These are phyloP conservation scores for Bombus superbus DNA, from an alignment of 1,140 invertebrate species.

Conservation along the genomic window DNA sequence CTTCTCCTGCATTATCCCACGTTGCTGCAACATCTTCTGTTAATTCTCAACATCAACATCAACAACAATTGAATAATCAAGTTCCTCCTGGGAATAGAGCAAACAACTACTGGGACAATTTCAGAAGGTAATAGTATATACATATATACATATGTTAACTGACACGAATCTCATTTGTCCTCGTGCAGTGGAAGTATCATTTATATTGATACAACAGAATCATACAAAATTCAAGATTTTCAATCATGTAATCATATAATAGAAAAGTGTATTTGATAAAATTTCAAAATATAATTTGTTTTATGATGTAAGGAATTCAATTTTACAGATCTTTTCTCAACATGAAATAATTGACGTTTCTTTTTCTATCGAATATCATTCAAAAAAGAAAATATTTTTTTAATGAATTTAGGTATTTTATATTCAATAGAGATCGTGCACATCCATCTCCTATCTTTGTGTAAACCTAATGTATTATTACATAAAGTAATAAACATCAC, in stretches of 20 bases:
- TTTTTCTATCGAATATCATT: slow-evolving; percentile 12
- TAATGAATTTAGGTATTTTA: slow-evolving; percentile 48
- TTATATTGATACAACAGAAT: slow-evolving; percentile 11
- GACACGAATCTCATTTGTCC: slow-evolving; percentile 11
- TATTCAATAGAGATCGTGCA: slow-evolving; percentile 39
- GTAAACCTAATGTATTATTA: slow-evolving; percentile 66
- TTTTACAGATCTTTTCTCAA: slow-evolving; percentile 14
- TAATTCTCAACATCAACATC: slow-evolving; percentile 64
- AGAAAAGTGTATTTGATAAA: slow-evolving; percentile 14
- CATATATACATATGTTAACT: slow-evolving; percentile 9
- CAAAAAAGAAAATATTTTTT: slow-evolving; percentile 7
- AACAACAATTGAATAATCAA: slow-evolving; percentile 90
- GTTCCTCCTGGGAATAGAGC: slow-evolving; percentile 93
- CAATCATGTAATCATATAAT: slow-evolving; percentile 32
- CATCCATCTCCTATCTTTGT: slow-evolving; percentile 57
- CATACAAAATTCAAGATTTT: slow-evolving; percentile 10
- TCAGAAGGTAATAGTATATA: slow-evolving; percentile 87
- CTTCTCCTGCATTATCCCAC: slow-evolving; percentile 65
- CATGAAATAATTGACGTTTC: slow-evolving; percentile 16
- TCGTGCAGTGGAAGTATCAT: slow-evolving; percentile 13
- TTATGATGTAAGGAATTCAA: slow-evolving; percentile 26
- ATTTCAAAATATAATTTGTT: slow-evolving; percentile 23
- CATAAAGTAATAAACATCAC: slow-evolving; percentile 66
- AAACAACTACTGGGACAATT: slow-evolving; percentile 97
- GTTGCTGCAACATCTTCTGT: slow-evolving; percentile 54